A percentile compares a stretch with the other conserved stretches of the same genome.
These are phyloP conservation scores for Tryphoninae sp. DNA, from an alignment of 2,888 invertebrate species.

Conservation along the genomic window DNA sequence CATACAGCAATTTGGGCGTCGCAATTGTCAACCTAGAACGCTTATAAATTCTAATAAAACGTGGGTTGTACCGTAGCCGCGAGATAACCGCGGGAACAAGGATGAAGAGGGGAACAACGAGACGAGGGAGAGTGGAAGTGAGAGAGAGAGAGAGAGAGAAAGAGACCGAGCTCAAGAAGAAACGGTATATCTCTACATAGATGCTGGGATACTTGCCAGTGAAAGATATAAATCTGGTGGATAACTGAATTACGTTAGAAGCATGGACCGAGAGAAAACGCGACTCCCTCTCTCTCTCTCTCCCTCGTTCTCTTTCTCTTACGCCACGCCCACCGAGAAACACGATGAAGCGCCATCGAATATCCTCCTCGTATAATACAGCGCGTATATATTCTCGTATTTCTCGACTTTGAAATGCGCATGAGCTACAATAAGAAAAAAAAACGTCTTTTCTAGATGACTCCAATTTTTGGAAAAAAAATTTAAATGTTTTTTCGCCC, in stretches of 20 bases:
- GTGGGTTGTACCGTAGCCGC: slow-evolving; percentile 64
- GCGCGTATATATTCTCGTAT: neutral
- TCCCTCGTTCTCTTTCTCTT: slow-evolving; percentile 28
- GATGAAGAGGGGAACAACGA: slow-evolving; percentile 1
- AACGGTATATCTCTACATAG: slow-evolving; percentile 31
- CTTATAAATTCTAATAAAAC: slow-evolving; percentile 81
- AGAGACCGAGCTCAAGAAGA: slow-evolving; percentile 39
- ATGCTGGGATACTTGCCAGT: slow-evolving; percentile 51
- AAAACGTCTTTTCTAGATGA: neutral
- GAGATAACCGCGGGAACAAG: slow-evolving; percentile 47
- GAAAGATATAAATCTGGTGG: slow-evolving; percentile 79
- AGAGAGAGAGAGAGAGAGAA: slow-evolving; percentile 6
- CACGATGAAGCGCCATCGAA: slow-evolving; percentile 76
- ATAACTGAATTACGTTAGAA: slow-evolving; percentile 80
- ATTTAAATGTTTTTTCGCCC: no score
- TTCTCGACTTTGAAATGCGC: slow-evolving; percentile 8
- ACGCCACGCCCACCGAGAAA: slow-evolving; percentile 69
- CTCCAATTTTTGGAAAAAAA: no score
- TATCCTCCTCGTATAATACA: slow-evolving; percentile 33
- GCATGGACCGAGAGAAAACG: slow-evolving; percentile 70
- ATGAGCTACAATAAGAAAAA: neutral
- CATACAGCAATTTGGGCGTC: slow-evolving; percentile 61
- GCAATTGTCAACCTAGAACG: slow-evolving; percentile 76
- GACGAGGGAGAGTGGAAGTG: slow-evolving; percentile 4
- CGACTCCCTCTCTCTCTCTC: slow-evolving; percentile 9